Evolutionary conservation across 2,888 invertebrate genomes (phyloP).

Genomic region (Molorchus minor): DNA sequence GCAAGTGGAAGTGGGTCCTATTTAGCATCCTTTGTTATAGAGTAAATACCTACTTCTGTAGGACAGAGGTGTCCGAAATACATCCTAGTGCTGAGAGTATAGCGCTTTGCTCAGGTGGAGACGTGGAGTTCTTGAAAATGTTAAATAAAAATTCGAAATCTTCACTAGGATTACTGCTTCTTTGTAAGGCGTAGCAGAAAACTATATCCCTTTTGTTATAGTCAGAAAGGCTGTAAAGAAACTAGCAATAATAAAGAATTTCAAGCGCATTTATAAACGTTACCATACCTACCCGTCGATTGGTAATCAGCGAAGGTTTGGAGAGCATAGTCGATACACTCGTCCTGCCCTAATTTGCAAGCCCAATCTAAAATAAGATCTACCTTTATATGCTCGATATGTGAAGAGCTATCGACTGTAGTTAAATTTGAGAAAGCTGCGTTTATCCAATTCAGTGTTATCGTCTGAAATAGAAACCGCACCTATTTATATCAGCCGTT

Average conservation of each 20-base stretch:
- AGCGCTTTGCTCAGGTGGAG: slow-evolving; percentile 62
- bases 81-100: slow-evolving; percentile 67
- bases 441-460: slow-evolving; percentile 15
- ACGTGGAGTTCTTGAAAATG: slow-evolving; percentile 28
- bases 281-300: slow-evolving; percentile 26
- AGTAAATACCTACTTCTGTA: slow-evolving; percentile 44
- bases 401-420: slow-evolving; percentile 41
- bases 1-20: not conserved
- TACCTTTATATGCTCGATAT: slow-evolving; percentile 68
- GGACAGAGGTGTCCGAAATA: slow-evolving; percentile 57
- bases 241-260: no score
- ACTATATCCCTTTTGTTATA: slow-evolving; percentile 34
- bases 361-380: slow-evolving; percentile 69
- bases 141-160: slow-evolving; percentile 40
- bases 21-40: not conserved
- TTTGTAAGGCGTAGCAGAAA: slow-evolving; percentile 39
- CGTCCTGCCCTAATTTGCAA: slow-evolving; percentile 69
- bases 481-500: not conserved
- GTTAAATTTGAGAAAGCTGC: slow-evolving; percentile 20
- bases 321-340: slow-evolving; percentile 66
- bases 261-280: slow-evolving; percentile 6
- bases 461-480: slow-evolving; percentile 11
- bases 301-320: slow-evolving; percentile 59
- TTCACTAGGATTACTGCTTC: slow-evolving; percentile 18
- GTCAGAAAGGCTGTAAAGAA: slow-evolving; percentile 31